Base-by-base conservation (phyloP, 2,888 invertebrate genomes). In the Pristionchus maxplancki region DNA sequence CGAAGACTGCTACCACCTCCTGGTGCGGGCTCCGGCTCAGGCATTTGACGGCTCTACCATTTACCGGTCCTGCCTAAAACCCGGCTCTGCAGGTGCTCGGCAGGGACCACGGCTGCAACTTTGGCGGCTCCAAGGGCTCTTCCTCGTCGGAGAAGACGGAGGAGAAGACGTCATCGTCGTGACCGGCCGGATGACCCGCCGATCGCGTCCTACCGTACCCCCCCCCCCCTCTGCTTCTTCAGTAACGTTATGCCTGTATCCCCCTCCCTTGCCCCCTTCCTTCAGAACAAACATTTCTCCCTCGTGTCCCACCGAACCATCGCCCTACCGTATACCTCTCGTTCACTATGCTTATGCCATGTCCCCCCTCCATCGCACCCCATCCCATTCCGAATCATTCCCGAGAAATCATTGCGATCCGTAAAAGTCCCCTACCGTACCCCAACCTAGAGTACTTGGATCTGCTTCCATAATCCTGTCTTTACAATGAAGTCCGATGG, bases 1-100 rank as follows among this genome's bases (percentile, higher is more conserved):
- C 34, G 53, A 53, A 20, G 82, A 83, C 82, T 83, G 82, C 82
- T 83, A 83, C 53, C 82, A 83, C 28, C 31, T 83, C 53, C 11
- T 53, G 50, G 82, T 78, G 6, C 20, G 44, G 24, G 78, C 24
- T 44, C 78, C n/a, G 44, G 48, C 67, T 67, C 34, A 3, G 44
- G 44, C 24, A 37, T 5, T 37, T 40, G 13, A 28, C 15, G 64
- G 31, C 2, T 64, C 1, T 15, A 3, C 4, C 15, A 31, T 20
- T 31, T 15, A 9, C 64, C 64, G 71, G 71, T 37, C 8, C 71
- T 17, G 17, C 0, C 71, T 67, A 40, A 71, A 37, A 20, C 20
- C 37, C 71, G 71, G 71, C 71, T 71, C 71, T 71, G 34, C 71
- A 71, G 71, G 37, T 71, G 34, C 37, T 71, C 71, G 20, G 20